phyloP scores from a whole-genome alignment of 2,888 invertebrate species.

The Antheraea assamensis region DNA sequence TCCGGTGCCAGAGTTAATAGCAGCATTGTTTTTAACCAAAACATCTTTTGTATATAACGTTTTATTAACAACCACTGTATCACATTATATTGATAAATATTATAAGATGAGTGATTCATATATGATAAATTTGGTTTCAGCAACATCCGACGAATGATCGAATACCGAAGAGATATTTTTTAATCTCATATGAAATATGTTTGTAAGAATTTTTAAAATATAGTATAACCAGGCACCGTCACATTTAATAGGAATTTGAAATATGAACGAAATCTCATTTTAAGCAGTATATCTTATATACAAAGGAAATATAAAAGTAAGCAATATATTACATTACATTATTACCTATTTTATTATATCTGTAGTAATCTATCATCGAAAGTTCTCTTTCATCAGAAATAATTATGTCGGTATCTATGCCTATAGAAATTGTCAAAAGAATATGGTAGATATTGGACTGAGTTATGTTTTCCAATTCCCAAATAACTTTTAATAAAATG shows the following conservation, averaged over 20 bases:
- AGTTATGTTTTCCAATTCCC: not conserved
- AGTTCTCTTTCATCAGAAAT: not conserved
- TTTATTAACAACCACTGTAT: not conserved
- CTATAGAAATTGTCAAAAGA: not conserved
- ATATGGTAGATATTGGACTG: not conserved
- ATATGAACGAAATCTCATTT: not conserved
- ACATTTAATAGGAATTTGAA: not conserved
- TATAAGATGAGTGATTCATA: slow-evolving; percentile 14
- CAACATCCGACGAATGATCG: slow-evolving; percentile 11
- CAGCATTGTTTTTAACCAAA: not conserved
- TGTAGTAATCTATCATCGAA: not conserved
- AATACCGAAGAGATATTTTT: slow-evolving; percentile 4
- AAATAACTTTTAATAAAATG: not conserved
- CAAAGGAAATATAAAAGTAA: not conserved
- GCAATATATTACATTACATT: not conserved
- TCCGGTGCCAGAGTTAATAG: not conserved
- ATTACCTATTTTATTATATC: not conserved
- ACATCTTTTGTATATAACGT: not conserved
- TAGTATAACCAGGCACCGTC: not conserved
- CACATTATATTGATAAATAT: slow-evolving; percentile 7
- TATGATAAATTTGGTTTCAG: slow-evolving; percentile 4
- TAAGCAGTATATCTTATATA: not conserved
- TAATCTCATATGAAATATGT: not conserved
- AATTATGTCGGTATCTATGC: not conserved
- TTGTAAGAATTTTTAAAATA: not conserved